Percentiles rank a stretch among this genome's conserved stretches.
Conservation (phyloP, 2,888 invertebrate genomes). For the Hypselothyrea guttata region DNA sequence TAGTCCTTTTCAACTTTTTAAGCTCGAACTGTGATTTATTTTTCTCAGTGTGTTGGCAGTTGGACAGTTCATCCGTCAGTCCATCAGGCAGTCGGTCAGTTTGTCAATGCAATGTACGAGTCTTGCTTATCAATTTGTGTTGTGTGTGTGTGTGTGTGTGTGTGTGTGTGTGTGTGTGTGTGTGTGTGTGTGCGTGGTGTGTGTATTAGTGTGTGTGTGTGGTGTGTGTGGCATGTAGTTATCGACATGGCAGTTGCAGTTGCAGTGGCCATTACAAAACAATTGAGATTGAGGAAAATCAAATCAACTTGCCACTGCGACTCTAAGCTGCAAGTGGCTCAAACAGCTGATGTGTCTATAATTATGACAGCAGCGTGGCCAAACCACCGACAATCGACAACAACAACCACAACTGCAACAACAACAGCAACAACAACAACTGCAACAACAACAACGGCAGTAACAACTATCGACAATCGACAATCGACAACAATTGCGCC, state of each 20-base stretch:
- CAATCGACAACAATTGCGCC: constrained; percentile 35
- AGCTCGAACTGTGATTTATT: neutral
- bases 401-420: constrained; percentile 14
- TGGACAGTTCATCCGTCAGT: constrained; percentile 16
- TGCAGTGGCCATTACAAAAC: constrained; percentile 70
- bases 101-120: constrained; percentile 40
- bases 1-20: too few relatives aligned
- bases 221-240: constrained; percentile 21
- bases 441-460: constrained; percentile 4
- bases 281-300: constrained; percentile 70
- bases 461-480: constrained; percentile 12
- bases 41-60: constrained; percentile 12
- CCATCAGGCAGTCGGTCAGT: constrained; percentile 23
- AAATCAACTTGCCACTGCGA: constrained; percentile 43
- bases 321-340: constrained; percentile 46
- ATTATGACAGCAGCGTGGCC: constrained; percentile 53
- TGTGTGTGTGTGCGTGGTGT: constrained; percentile 3
- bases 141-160: neutral
- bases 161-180: constrained; percentile 15
- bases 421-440: constrained; percentile 15
- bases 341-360: constrained; percentile 75
- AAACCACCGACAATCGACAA: constrained; percentile 23
- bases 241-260: constrained; percentile 31
- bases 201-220: constrained; percentile 10
- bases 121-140: constrained; percentile 59